phyloP scores from a whole-genome alignment of 2,797 vertebrate species.

The Discoglossus pictus region DNA sequence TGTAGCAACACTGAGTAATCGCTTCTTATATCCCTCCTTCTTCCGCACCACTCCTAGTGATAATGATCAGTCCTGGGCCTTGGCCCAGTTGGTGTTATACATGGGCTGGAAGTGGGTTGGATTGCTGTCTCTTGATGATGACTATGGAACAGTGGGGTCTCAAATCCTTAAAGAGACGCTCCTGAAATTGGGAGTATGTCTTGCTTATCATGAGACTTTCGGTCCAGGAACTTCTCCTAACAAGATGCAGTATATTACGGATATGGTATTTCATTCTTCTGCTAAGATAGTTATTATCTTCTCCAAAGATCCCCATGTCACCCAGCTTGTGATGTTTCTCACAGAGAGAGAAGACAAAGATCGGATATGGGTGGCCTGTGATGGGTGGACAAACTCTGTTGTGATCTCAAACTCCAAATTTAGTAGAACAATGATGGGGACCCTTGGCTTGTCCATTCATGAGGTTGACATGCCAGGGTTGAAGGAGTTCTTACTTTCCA shows the following conservation, averaged over 20 bases:
- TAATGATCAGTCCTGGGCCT: not conserved
- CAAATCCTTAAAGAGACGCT: conserved; percentile 22
- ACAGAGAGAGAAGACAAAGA: not conserved
- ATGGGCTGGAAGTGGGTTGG: conserved; percentile 49
- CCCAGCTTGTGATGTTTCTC: not conserved
- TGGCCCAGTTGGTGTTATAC: conserved; percentile 16
- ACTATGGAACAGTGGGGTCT: conserved; percentile 43
- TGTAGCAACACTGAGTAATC: conserved; percentile 36
- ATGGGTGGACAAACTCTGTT: conserved; percentile 29
- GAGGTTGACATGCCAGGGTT: not conserved
- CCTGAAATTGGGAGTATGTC: conserved; percentile 7
- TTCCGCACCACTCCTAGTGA: conserved; percentile 28
- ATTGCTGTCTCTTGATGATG: conserved; percentile 45
- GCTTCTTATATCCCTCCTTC: conserved; percentile 49
- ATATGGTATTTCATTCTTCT: conserved; percentile 12
- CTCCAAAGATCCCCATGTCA: conserved; percentile 14
- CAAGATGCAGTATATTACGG: not conserved
- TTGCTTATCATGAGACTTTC: conserved; percentile 22
- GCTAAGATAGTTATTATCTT: conserved; percentile 38
- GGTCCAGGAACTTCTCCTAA: conserved; percentile 1
- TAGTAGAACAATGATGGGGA: conserved; percentile 22
- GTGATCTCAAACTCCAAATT: not conserved
- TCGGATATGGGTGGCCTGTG: conserved; percentile 34
- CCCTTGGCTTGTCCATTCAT: conserved; percentile 12
- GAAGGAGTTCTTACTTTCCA: not conserved